A percentile compares a stretch with the other conserved stretches of the same genome.
Conservation (phyloP, 2,888 invertebrate species). For the Enchytraeus crypticus region DNA sequence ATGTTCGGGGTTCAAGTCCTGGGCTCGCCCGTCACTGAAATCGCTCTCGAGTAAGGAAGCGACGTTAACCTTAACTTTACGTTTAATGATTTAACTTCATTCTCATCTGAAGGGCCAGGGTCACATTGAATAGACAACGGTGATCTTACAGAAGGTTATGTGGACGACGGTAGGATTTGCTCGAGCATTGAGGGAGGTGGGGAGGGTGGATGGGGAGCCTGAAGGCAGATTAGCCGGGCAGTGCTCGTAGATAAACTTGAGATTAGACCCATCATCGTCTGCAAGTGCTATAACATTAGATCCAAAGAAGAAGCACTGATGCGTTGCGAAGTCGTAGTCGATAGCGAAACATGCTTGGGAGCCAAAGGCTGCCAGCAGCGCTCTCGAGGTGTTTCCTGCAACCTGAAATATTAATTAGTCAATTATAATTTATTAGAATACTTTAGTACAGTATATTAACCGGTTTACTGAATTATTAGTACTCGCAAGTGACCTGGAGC, state of each 20-base stretch:
- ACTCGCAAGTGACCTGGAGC: no score
- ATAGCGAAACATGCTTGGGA: slow-evolving; percentile 19
- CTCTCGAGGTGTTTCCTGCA: background rate
- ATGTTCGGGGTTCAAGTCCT: no score
- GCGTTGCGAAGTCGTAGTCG: slow-evolving; percentile 20
- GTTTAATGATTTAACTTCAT: no score
- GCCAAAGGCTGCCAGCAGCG: background rate
- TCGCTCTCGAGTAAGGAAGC: no score
- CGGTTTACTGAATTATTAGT: no score
- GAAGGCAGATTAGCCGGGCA: background rate
- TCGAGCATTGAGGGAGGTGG: slow-evolving; percentile 10
- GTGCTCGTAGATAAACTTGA: slow-evolving; percentile 1
- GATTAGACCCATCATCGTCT: background rate
- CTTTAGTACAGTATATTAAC: no score
- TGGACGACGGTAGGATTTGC: slow-evolving; percentile 16
- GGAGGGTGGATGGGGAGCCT: background rate
- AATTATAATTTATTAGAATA: background rate
- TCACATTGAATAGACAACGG: no score
- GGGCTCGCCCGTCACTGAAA: no score
- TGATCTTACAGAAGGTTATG: slow-evolving; percentile 21
- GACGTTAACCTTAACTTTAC: no score
- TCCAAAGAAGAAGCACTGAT: slow-evolving; percentile 21
- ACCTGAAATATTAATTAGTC: background rate
- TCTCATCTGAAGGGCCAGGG: no score
- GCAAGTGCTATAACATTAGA: background rate